Evolutionary conservation across 2,888 invertebrate species (phyloP).

Genomic region (Tachystola acroxantha): DNA sequence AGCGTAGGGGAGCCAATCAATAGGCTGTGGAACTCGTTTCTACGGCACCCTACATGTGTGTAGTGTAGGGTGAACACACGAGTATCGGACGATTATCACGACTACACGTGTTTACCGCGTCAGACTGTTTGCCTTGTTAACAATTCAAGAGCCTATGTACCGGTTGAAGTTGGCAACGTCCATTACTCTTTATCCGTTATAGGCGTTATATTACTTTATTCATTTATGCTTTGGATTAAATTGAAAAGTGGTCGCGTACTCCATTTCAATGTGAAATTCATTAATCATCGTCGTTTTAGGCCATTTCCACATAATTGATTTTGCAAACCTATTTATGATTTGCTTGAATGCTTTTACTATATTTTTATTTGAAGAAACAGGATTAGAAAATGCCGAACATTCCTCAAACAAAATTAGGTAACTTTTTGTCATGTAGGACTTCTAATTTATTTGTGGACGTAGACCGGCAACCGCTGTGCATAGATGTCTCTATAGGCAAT

Average conservation of each 20-base stretch:
- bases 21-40: conserved; percentile 28
- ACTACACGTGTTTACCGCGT: conserved; percentile 28
- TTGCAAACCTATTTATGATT: too few species aligned
- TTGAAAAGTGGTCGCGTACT: background rate
- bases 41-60: background rate
- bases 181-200: conserved; percentile 17
- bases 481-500: too few species aligned
- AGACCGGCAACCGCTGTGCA: too few species aligned
- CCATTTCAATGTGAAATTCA: background rate
- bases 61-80: conserved; percentile 5
- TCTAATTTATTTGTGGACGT: too few species aligned
- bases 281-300: background rate
- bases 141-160: conserved; percentile 17
- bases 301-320: too few species aligned
- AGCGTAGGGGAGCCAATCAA: conserved; percentile 50
- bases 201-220: background rate
- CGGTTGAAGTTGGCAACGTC: conserved; percentile 13
- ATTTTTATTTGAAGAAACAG: too few species aligned
- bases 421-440: too few species aligned
- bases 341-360: too few species aligned
- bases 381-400: too few species aligned
- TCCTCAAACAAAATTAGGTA: too few species aligned
- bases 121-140: conserved; percentile 38
- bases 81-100: conserved; percentile 24
- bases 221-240: too few species aligned